Evolutionary conservation across 2,113 vertebrate genomes (phyloP).

Genomic region (Gila orcuttii): DNA sequence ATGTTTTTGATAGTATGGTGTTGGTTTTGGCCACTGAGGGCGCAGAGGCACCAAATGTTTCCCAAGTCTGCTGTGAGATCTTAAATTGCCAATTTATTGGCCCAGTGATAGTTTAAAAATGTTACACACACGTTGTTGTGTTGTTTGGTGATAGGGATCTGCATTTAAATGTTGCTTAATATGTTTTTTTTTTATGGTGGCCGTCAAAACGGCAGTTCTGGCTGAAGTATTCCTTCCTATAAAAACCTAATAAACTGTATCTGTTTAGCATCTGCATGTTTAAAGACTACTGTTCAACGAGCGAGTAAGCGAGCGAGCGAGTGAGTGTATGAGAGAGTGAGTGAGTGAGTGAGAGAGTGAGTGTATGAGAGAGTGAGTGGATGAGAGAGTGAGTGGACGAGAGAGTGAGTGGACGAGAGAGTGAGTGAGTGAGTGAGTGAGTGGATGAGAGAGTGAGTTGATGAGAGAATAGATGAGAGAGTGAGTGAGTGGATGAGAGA

Average conservation of each 20-base stretch:
- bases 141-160: constrained; percentile 31
- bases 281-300: not conserved
- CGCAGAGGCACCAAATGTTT: not conserved
- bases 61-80: not conserved
- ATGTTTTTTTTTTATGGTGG: constrained; percentile 23
- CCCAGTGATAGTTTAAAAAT: constrained; percentile 4
- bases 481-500: too few relatives aligned
- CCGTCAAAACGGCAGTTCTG: not conserved
- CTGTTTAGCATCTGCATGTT: constrained; percentile 28
- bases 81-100: constrained; percentile 25
- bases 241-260: constrained; percentile 21
- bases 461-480: rapidly evolving
- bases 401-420: too few relatives aligned
- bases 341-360: too few relatives aligned
- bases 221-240: not conserved
- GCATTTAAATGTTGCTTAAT: constrained; percentile 32
- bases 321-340: too few relatives aligned
- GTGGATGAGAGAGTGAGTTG: too few relatives aligned
- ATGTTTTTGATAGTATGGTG: not conserved
- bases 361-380: rapidly evolving
- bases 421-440: too few relatives aligned
- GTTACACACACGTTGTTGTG: not conserved
- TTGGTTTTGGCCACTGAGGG: not conserved
- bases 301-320: too few relatives aligned
- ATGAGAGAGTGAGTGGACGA: too few relatives aligned